Percentiles rank a stretch among this genome's conserved stretches.
Conservation (phyloP, 2,113 vertebrate species). For the Microcebus jonahi region DNA sequence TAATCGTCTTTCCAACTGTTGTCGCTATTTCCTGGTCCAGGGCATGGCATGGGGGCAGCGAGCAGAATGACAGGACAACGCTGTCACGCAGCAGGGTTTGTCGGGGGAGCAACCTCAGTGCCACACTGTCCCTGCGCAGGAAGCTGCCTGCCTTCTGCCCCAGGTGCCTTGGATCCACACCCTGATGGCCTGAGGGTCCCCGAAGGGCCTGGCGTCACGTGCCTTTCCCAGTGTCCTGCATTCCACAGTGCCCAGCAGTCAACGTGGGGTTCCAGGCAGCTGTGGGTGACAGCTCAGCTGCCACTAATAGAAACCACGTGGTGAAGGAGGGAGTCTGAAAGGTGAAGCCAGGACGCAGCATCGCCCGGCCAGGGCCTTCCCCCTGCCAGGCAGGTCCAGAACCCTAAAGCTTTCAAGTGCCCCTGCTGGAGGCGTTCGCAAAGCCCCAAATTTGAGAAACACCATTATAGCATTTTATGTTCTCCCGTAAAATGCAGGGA, state of each 20-base stretch:
- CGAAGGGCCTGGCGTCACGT: not conserved
- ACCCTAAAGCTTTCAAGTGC: not conserved
- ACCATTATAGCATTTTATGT: not conserved
- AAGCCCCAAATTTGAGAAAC: not conserved
- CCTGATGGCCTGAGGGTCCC: not conserved
- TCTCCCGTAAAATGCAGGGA: not conserved
- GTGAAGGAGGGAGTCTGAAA: not conserved
- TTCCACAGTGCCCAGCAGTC: not conserved
- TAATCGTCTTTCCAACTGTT: not conserved
- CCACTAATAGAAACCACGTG: not conserved
- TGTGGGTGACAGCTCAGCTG: not conserved
- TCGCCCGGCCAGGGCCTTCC: not conserved
- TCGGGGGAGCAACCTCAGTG: not conserved
- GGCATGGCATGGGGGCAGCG: not conserved
- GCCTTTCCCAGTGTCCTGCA: not conserved
- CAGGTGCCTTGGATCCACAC: not conserved
- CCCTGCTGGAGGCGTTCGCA: not conserved
- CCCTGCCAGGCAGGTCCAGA: not conserved
- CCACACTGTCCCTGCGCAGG: not conserved
- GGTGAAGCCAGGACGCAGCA: fast-evolving
- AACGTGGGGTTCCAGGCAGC: not conserved
- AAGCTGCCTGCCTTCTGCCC: not conserved
- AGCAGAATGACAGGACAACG: not conserved
- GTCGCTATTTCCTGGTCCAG: not conserved
- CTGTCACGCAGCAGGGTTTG: not conserved